Conservation (phyloP, 2,888 invertebrate genomes). For the Ernsta delagoae region DNA sequence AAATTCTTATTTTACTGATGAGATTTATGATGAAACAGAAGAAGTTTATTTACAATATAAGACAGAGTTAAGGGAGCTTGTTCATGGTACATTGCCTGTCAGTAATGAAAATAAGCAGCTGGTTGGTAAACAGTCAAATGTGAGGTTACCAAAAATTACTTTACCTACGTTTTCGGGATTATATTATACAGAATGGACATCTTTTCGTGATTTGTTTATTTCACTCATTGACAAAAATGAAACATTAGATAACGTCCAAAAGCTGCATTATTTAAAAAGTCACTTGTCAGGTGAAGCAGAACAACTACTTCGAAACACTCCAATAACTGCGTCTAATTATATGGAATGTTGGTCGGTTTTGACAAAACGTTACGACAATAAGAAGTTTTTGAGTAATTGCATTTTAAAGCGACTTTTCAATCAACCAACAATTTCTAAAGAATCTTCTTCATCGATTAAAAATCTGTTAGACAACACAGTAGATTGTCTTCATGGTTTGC, state of each 20-base stretch:
- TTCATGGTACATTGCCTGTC: not conserved
- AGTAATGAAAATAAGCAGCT: not conserved
- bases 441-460: constrained; percentile 33
- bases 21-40: constrained; percentile 15
- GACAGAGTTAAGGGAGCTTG: constrained; percentile 15
- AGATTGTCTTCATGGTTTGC: constrained; percentile 37
- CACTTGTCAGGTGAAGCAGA: constrained; percentile 45
- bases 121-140: constrained; percentile 2
- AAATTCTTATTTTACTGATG: constrained; percentile 11
- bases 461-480: constrained; percentile 38
- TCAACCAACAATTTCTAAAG: constrained; percentile 24
- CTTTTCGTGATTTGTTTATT: constrained; percentile 42
- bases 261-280: constrained; percentile 37
- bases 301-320: constrained; percentile 39
- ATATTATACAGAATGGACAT: constrained; percentile 44
- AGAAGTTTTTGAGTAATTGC: constrained; percentile 35
- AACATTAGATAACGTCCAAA: constrained; percentile 42
- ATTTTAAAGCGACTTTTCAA: constrained; percentile 36
- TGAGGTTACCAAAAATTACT: constrained; percentile 27
- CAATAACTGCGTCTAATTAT: constrained; percentile 38
- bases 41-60: constrained; percentile 22
- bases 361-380: constrained; percentile 39
- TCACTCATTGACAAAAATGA: constrained; percentile 44
- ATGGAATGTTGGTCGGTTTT: constrained; percentile 36
- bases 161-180: constrained; percentile 42